Evolutionary conservation across 2,888 invertebrate species (phyloP), one percentile per base, ranked within the genome.

Genomic region (Lampropteryx suffumata): DNA sequence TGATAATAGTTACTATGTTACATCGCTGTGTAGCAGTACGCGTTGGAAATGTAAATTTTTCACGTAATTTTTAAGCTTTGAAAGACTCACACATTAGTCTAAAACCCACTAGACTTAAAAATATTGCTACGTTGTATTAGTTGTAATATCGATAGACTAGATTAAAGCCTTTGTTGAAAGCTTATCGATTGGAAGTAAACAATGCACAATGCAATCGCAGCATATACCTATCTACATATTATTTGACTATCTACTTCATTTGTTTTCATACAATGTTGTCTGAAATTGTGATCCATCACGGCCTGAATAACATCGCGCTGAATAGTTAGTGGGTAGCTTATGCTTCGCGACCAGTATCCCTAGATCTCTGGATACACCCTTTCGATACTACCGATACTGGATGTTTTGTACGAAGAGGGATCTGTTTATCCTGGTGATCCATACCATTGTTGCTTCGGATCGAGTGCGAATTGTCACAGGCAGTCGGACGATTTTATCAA

Each of bases 391-490:
- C 11, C n/a, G 10, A 33, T 62, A 52, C 64, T 61, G 51, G 50
- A 30, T 49, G 61, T 70, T 67, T 67, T 56, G 58, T 60, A 39
- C 43, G 59, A 60, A 62, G 67, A 64, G 65, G 60, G 76, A 43
- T 65, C 81, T 62, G 43, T 37, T 39, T 68, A 69, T 55, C 46
- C 50, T 79, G 84, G 85, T 71, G 65, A 65, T 57, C 59, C 55
- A 56, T 62, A 71, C 79, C 74, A 84, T 85, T 85, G 85, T 84
- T 75, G 71, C 77, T 74, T 81, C 72, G 75, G 78, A 81, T 83
- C 74, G 79, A 85, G 83, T 84, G 83, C 79, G 83, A 84, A 84
- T 85, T 84, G 85, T 86, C 85, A 84, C 80, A 82, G 80, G 71
- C 85, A 84, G 82, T 70, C 72, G 75, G 76, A 71, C 70, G 82